phyloP scores from a whole-genome alignment of 2,797 vertebrate species.

The Bryconaethiops microstoma region DNA sequence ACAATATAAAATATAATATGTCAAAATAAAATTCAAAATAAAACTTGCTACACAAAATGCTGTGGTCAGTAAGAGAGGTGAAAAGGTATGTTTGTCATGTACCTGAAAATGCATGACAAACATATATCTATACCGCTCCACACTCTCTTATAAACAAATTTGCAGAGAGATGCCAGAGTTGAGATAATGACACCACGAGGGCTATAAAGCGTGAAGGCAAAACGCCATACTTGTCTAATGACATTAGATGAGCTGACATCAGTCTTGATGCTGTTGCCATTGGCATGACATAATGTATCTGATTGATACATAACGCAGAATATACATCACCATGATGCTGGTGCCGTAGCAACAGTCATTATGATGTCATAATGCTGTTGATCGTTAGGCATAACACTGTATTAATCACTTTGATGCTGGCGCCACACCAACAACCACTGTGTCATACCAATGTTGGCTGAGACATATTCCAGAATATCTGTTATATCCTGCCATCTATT shows the following conservation, averaged over 20 bases:
- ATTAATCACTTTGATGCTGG: constrained; percentile 86
- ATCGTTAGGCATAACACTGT: constrained; percentile 67
- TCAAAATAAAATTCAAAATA: no score
- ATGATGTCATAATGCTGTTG: constrained; percentile 30
- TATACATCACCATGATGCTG: background rate
- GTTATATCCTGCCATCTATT: background rate
- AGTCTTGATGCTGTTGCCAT: background rate
- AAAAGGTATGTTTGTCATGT: no score
- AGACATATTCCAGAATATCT: background rate
- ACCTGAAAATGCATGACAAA: background rate
- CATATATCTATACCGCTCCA: no score
- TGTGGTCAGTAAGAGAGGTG: no score
- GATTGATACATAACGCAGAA: constrained; percentile 2
- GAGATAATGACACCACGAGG: no score
- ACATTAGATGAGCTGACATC: background rate
- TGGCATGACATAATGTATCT: background rate
- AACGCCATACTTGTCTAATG: background rate
- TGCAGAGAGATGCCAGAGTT: no score
- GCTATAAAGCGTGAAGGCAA: no score
- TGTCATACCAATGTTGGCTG: background rate
- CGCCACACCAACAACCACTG: background rate
- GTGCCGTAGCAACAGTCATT: background rate
- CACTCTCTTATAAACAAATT: no score
- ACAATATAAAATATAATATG: no score
- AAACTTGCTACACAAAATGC: no score